phyloP scores from a whole-genome alignment of 2,113 vertebrate genomes.

The Bettongia penicillata region DNA sequence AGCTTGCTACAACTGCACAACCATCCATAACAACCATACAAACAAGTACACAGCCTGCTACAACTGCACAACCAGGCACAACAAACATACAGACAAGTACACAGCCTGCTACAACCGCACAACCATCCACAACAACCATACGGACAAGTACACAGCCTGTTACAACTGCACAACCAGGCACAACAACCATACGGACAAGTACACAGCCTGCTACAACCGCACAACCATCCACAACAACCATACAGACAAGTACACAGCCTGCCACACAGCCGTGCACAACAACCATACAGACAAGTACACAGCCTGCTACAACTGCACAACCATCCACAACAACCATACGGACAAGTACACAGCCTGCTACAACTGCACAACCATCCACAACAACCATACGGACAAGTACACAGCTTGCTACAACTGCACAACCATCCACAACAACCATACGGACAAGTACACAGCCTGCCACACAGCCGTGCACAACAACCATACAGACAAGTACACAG shows the following conservation, averaged over 20 bases:
- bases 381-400: background rate
- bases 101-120: background rate
- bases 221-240: background rate
- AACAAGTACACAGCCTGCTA: background rate
- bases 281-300: no score
- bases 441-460: slow-evolving; percentile 38
- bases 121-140: background rate
- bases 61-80: background rate
- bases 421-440: background rate
- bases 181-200: background rate
- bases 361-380: slow-evolving; percentile 16
- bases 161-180: background rate
- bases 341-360: background rate
- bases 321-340: background rate
- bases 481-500: background rate
- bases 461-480: background rate
- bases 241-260: background rate
- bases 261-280: no score
- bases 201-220: background rate
- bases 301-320: background rate
- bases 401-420: background rate
- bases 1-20: background rate
- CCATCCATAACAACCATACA: no score
- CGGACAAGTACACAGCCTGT: background rate
- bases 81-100: background rate